Evolutionary conservation across 2,888 invertebrate species (phyloP).

Genomic region (Tridacna crocea): DNA sequence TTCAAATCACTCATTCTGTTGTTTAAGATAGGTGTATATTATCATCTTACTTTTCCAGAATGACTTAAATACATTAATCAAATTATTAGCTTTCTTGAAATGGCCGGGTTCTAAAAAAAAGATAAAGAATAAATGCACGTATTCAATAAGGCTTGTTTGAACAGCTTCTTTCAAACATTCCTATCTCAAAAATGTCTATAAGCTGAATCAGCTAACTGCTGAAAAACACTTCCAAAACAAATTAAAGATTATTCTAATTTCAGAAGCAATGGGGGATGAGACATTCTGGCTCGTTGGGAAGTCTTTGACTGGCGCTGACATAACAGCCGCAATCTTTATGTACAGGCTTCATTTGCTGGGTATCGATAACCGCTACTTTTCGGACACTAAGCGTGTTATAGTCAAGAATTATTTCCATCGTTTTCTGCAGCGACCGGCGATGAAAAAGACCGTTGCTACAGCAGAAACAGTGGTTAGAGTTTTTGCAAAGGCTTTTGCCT

Average conservation of each 20-base stretch:
- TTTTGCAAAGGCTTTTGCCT: constrained; percentile 2
- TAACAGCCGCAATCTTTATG: constrained; percentile 65
- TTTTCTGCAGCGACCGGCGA: constrained; percentile 45
- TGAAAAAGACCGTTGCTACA: constrained; percentile 12
- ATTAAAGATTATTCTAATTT: background rate
- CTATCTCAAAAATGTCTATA: no score
- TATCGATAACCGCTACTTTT: constrained; percentile 64
- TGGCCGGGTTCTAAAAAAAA: no score
- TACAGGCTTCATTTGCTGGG: constrained; percentile 65
- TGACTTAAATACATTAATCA: no score
- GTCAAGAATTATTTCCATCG: constrained; percentile 61
- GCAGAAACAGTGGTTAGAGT: background rate
- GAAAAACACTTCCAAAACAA: no score
- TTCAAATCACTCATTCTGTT: no score
- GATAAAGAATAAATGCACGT: no score
- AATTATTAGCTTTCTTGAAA: no score
- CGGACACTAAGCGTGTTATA: constrained; percentile 60
- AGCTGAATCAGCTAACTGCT: no score
- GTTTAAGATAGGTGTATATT: no score
- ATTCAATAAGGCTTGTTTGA: no score
- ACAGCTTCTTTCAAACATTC: no score
- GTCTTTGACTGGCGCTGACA: constrained; percentile 73
- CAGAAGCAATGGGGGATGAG: background rate
- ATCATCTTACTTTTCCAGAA: no score
- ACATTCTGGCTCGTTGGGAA: constrained; percentile 69